A percentile compares a stretch with the other conserved stretches of the same genome.
Conservation (phyloP, 2,888 invertebrate species). For the Kryphioiulus occultus region DNA sequence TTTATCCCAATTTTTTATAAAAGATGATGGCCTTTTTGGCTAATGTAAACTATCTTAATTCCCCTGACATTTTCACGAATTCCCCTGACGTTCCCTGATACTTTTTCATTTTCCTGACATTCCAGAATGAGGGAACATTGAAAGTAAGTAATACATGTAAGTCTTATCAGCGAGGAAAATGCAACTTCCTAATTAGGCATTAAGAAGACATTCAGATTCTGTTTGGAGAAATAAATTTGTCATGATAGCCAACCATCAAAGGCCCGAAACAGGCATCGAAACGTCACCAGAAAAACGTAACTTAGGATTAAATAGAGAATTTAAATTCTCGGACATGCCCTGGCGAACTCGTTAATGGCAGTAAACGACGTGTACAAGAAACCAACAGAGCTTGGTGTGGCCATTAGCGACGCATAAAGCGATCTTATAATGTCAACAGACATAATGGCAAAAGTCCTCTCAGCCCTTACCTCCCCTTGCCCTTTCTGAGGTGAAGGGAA, state of each 20-base stretch:
- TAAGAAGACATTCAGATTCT: neutral
- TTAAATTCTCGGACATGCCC: neutral
- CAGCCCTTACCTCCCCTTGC: neutral
- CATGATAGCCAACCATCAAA: neutral
- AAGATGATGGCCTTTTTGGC: too few relatives aligned
- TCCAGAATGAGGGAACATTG: too few relatives aligned
- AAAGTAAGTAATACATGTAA: neutral
- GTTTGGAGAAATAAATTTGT: neutral
- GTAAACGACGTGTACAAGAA: neutral
- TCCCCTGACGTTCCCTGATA: too few relatives aligned
- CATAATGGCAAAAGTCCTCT: neutral
- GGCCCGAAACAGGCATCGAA: neutral
- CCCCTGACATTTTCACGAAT: too few relatives aligned
- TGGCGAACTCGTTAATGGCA: neutral
- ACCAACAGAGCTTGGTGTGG: neutral
- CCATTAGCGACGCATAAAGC: neutral
- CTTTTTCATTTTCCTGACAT: too few relatives aligned
- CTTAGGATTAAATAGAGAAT: neutral
- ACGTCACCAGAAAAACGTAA: neutral
- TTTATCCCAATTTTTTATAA: too few relatives aligned
- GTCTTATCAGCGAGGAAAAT: constrained; percentile 3
- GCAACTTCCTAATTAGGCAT: neutral
- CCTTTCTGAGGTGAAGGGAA: neutral
- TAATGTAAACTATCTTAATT: too few relatives aligned
- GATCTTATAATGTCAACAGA: neutral